Evolutionary conservation across 1,140 invertebrate species (phyloP).

Genomic region (Bactericera cockerelli): DNA sequence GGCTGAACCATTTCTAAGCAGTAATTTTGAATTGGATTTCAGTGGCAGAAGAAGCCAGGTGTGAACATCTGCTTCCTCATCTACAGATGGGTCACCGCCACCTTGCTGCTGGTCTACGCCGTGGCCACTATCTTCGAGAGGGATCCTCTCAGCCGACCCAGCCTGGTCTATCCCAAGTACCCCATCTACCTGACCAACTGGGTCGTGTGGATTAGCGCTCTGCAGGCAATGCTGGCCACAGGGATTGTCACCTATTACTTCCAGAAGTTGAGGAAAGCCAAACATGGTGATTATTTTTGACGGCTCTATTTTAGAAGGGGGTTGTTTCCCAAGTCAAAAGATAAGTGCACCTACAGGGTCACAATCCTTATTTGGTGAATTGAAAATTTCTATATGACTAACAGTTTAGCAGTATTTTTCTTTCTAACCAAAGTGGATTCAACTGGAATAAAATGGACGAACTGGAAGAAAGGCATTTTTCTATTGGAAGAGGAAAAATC

Average conservation of each 20-base stretch:
- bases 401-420: no score
- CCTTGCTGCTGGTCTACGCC: background rate
- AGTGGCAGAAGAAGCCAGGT: background rate
- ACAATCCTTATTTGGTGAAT: no score
- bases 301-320: no score
- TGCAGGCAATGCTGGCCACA: background rate
- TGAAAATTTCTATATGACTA: no score
- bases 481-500: no score
- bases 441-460: no score
- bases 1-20: no score
- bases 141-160: background rate
- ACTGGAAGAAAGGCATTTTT: no score
- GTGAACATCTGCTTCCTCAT: background rate
- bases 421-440: no score
- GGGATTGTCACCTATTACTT: background rate
- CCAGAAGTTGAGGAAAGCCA: background rate
- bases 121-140: background rate
- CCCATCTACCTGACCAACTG: slow-evolving; percentile 6
- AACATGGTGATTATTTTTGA: no score
- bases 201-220: background rate
- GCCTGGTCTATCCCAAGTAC: background rate
- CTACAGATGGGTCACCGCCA: slow-evolving; percentile 1
- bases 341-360: no score
- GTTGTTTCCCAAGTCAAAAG: no score
- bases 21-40: background rate